These are phyloP conservation scores for Elanus axillaris DNA, from an alignment of 2,113 vertebrate genomes.

Conservation along the genomic window DNA sequence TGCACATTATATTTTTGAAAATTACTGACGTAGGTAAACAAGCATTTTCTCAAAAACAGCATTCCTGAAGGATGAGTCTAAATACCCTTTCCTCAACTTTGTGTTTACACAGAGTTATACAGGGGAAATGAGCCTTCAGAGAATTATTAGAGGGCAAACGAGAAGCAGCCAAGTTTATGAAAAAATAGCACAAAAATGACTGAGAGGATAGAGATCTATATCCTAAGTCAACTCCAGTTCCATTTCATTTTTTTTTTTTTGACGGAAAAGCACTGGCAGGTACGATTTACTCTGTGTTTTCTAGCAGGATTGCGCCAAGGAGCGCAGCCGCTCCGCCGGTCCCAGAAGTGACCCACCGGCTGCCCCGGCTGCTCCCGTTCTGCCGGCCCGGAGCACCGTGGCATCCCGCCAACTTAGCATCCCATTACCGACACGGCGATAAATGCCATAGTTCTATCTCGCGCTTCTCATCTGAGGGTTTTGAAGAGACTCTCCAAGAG, in stretches of 20 bases:
- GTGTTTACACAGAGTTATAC: constrained; percentile 74
- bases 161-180: constrained; percentile 72
- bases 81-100: constrained; percentile 68
- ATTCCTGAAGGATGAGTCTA: constrained; percentile 64
- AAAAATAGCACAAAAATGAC: constrained; percentile 59
- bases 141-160: constrained; percentile 74
- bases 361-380: fast-evolving
- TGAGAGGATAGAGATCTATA: constrained; percentile 66
- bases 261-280: constrained; percentile 1
- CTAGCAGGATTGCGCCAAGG: neutral
- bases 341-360: neutral
- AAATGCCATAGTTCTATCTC: neutral
- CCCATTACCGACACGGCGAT: fast-evolving
- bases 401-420: fast-evolving
- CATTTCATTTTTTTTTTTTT: constrained; percentile 48
- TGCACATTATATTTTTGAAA: constrained; percentile 63
- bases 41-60: constrained; percentile 60
- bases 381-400: neutral
- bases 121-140: constrained; percentile 70
- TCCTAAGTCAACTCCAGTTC: constrained; percentile 48
- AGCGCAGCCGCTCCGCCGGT: neutral
- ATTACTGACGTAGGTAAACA: constrained; percentile 68
- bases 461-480: neutral
- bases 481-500: neutral
- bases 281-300: neutral